Base-by-base conservation (phyloP, 2,888 invertebrate genomes). In the Agrilus biguttatus region DNA sequence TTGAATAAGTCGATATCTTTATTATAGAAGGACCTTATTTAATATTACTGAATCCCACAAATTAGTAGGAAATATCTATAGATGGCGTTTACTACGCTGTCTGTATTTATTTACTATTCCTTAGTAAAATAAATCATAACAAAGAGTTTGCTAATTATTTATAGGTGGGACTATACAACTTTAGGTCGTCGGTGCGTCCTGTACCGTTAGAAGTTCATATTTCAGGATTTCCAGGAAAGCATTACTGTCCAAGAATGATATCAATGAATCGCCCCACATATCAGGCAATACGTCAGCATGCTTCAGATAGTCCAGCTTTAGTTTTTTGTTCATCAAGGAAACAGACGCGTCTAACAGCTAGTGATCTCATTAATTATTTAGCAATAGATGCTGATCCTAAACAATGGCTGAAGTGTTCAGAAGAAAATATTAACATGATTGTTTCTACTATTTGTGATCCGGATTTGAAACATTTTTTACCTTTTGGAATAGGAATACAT, bases 241-340 rank as follows among this genome's bases (percentile, higher is more conserved):
- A 98, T 65, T 99, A 98, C 69, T 99, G 98, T 58, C 98, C 98
- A 0, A 78, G 98, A 39, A 99, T 99, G 98, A 85, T 95, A 48
- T 87, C 95, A 0, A 99, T 99, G 98, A 99, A 99, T 69, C 88
- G 93, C 57, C 97, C 98, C 0, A 85, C 92, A 0, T 99, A 88
- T 70, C 90, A 92, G 66, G 91, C 96, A 0, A 95, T 98, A 48
- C 77, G 84, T 37, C 84, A 87, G 42, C 89, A 97, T 63, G 93
- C 97, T 0, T 90, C 93, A 0, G 68, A 72, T 41, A 92, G 96
- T 56, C 97, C 98, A 0, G 75, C 86, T 0, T 75, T 99, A 33
- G 83, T 99, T 3, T 93, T 93, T 61, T 98, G 98, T 0, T 93
- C 98, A 4, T 97, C 96, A 23, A 74, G 98, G 37, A 74, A 97